A percentile compares a stretch with the other conserved stretches of the same genome.
Evolutionary conservation across 2,888 invertebrate genomes (phyloP).

Genomic region (Chalcis sispes): DNA sequence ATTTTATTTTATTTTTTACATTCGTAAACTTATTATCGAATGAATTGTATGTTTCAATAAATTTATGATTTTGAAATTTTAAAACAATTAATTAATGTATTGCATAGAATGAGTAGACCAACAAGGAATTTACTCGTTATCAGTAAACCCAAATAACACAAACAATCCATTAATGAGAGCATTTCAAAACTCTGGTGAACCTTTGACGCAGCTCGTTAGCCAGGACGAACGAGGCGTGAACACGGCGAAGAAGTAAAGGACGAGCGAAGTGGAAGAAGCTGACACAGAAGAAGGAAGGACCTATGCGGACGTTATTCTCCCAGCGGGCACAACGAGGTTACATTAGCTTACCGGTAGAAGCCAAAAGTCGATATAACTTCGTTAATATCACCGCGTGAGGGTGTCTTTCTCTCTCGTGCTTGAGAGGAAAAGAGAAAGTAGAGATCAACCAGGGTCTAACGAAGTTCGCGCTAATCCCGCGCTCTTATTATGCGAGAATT

Average conservation of each 20-base stretch:
- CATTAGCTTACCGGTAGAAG: not conserved
- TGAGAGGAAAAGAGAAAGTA: too few relatives aligned
- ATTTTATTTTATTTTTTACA: too few relatives aligned
- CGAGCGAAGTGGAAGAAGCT: not conserved
- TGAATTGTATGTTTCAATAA: too few relatives aligned
- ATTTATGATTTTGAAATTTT: too few relatives aligned
- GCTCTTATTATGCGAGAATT: slow-evolving; percentile 7
- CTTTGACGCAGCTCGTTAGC: slow-evolving; percentile 1
- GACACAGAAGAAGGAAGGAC: too few relatives aligned
- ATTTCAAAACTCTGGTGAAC: not conserved
- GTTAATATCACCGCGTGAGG: slow-evolving; percentile 9
- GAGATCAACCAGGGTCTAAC: not conserved
- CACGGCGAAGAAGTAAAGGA: slow-evolving; percentile 2
- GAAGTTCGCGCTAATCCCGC: slow-evolving; percentile 11
- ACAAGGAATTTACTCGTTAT: too few relatives aligned
- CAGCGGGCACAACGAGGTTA: slow-evolving; percentile 17
- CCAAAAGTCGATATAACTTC: slow-evolving; percentile 31
- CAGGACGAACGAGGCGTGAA: not conserved
- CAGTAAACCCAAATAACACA: too few relatives aligned
- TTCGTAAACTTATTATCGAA: too few relatives aligned
- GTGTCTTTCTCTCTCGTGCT: not conserved
- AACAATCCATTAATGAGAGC: not conserved
- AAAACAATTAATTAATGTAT: too few relatives aligned
- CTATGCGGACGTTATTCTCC: too few relatives aligned
- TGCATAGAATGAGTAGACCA: too few relatives aligned